phyloP scores from a whole-genome alignment of 2,113 vertebrate genomes.

The Mirounga angustirostris region DNA sequence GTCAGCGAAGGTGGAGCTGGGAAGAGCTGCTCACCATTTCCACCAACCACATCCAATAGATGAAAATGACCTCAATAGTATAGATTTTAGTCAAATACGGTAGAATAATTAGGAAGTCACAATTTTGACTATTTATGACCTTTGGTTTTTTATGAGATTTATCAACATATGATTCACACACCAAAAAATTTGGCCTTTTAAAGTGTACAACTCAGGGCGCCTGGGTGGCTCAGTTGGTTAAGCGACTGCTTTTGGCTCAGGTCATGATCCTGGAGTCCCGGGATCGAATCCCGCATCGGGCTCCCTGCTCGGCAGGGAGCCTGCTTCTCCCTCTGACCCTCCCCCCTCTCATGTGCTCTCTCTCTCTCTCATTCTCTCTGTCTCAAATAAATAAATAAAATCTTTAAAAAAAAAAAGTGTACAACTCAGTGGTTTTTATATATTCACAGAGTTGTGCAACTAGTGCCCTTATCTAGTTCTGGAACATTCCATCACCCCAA shows the following conservation, averaged over 20 bases:
- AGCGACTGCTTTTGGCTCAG: too few species aligned
- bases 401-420: background rate
- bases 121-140: background rate
- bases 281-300: too few species aligned
- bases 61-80: background rate
- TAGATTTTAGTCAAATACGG: background rate
- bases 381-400: too few species aligned
- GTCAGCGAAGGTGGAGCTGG: background rate
- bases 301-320: too few species aligned
- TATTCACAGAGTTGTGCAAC: background rate
- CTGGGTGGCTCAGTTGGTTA: too few species aligned
- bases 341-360: too few species aligned
- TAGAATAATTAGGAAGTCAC: background rate
- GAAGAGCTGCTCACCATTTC: background rate
- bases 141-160: background rate
- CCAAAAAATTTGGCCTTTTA: background rate
- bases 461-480: background rate
- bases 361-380: too few species aligned
- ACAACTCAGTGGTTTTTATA: background rate
- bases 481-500: background rate
- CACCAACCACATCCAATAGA: background rate
- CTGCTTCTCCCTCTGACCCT: too few species aligned
- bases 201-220: background rate
- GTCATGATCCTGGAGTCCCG: too few species aligned
- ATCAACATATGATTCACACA: background rate